Percentiles rank a stretch among this genome's conserved stretches.
phyloP scores from a whole-genome alignment of 1,140 invertebrate species.

The Drosophila kepulauana region DNA sequence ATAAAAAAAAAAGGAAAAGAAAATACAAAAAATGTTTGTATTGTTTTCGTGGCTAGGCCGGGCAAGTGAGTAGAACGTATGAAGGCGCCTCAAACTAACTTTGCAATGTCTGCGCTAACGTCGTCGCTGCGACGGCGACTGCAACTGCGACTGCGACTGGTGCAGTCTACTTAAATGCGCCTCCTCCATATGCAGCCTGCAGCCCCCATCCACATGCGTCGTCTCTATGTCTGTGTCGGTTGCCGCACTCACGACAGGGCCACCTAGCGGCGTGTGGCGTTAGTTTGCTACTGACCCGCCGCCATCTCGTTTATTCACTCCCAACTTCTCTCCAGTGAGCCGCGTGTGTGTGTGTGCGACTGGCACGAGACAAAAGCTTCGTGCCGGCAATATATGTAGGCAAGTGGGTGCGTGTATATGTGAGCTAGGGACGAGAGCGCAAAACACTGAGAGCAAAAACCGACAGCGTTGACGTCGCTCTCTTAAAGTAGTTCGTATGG shows the following conservation, averaged over 20 bases:
- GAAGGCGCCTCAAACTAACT: constrained; percentile 29
- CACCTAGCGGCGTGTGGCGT: constrained; percentile 79
- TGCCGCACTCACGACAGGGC: constrained; percentile 71
- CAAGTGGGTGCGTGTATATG: constrained; percentile 42
- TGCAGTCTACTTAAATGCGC: constrained; percentile 27
- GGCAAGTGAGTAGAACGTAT: constrained; percentile 4
- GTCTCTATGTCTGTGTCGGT: constrained; percentile 47
- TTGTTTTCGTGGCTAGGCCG: constrained; percentile 31
- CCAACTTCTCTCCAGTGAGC: constrained; percentile 45
- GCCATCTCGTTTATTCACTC: constrained; percentile 59
- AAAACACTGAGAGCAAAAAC: constrained; percentile 8
- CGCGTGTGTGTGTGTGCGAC: constrained; percentile 14
- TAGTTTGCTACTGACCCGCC: constrained; percentile 76
- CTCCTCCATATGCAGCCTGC: constrained; percentile 46
- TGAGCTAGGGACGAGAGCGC: constrained; percentile 31
- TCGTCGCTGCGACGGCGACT: constrained; percentile 42
- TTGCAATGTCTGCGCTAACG: constrained; percentile 41
- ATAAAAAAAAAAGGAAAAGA: constrained; percentile 37
- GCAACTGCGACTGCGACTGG: constrained; percentile 40
- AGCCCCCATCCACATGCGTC: constrained; percentile 22
- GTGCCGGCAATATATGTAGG: constrained; percentile 28
- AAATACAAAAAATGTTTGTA: constrained; percentile 29
- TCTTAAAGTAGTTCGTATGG: constrained; percentile 12
- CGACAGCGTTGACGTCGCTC: background rate
- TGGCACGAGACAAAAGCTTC: constrained; percentile 48